These are phyloP conservation scores for Cydia pomonella DNA, from an alignment of 1,140 invertebrate genomes.

Conservation along the genomic window DNA sequence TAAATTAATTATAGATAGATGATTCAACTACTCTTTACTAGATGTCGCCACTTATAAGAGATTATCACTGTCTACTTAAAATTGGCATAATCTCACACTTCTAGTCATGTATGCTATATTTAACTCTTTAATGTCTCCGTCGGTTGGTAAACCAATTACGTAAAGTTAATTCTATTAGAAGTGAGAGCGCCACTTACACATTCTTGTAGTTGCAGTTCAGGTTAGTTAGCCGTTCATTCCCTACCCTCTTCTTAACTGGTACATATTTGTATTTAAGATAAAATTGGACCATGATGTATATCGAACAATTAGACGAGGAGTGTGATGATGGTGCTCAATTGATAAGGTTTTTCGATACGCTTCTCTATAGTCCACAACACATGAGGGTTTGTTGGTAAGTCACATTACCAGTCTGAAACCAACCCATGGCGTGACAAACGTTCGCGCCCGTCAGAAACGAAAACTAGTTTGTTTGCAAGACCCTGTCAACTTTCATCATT, in stretches of 20 bases:
- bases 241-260: not conserved
- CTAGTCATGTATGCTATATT: conserved; percentile 1
- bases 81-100: not conserved
- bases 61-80: not conserved
- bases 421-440: not conserved
- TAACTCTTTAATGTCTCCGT: conserved; percentile 8
- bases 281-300: conserved; percentile 31
- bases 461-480: not conserved
- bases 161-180: conserved; percentile 59
- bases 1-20: no score
- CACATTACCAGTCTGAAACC: not conserved
- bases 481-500: not conserved
- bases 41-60: conserved; percentile 26
- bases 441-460: not conserved
- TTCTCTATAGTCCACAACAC: conserved; percentile 38
- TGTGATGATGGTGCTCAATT: conserved; percentile 33
- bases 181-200: conserved; percentile 37
- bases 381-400: conserved; percentile 50
- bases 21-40: conserved; percentile 38
- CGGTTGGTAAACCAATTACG: conserved; percentile 60
- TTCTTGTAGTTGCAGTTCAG: conserved; percentile 37
- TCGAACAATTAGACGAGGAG: conserved; percentile 31
- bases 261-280: not conserved
- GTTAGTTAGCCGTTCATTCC: not conserved
- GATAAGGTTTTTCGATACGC: conserved; percentile 35